These are phyloP conservation scores for Panopea generosa DNA, from an alignment of 2,888 invertebrate genomes.

Conservation along the genomic window DNA sequence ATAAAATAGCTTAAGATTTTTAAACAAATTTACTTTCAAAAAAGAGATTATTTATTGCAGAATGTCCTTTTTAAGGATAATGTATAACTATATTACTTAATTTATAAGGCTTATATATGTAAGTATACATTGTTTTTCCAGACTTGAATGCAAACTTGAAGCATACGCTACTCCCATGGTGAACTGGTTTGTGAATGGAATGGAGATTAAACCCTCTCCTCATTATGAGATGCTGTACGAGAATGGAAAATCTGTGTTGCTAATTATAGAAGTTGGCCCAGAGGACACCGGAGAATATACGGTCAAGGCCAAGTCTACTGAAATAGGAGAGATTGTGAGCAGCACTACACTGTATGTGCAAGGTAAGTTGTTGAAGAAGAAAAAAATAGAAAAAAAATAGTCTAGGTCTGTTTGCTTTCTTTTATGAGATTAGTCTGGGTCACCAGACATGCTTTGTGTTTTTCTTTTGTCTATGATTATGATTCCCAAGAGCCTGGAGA, in stretches of 20 bases:
- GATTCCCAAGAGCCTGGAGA: background rate
- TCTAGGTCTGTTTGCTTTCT: no score
- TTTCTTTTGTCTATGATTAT: no score
- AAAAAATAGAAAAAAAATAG: no score
- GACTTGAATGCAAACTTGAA: constrained; percentile 82
- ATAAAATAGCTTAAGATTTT: no score
- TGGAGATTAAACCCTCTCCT: constrained; percentile 84
- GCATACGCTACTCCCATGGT: constrained; percentile 83
- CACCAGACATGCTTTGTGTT: no score
- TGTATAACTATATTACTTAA: no score
- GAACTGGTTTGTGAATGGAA: constrained; percentile 86
- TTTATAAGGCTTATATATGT: no score
- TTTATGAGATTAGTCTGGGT: no score
- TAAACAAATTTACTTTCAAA: no score
- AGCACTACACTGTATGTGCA: constrained; percentile 91
- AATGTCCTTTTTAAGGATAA: no score
- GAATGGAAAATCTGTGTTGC: constrained; percentile 79
- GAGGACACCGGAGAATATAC: constrained; percentile 99
- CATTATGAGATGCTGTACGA: constrained; percentile 81
- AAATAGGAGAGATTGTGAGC: constrained; percentile 97
- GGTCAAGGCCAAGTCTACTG: constrained; percentile 96
- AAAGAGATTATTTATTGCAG: no score
- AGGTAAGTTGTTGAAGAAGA: constrained; percentile 75
- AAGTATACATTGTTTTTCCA: constrained; percentile 60
- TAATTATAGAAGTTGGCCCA: constrained; percentile 87